Conservation (phyloP, 2,113 vertebrate species). For the Pyxicephalus adspersus region DNA sequence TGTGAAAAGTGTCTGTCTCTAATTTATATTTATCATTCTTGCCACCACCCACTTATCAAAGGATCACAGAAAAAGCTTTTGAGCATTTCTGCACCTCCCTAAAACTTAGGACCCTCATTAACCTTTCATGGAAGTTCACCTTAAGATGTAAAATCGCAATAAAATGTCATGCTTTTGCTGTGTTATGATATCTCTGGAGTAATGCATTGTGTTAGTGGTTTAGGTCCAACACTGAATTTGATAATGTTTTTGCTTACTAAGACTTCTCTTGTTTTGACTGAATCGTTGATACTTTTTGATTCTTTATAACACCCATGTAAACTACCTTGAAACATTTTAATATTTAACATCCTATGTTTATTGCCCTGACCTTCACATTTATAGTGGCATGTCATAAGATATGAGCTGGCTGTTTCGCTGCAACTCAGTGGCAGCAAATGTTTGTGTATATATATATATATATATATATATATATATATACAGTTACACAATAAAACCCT, state of each 20-base stretch:
- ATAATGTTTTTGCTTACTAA: slow-evolving; percentile 32
- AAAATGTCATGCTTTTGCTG: neutral
- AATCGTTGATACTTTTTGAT: slow-evolving; percentile 9
- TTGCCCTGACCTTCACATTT: slow-evolving; percentile 40
- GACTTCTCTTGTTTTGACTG: neutral
- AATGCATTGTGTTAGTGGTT: neutral
- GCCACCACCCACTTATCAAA: neutral
- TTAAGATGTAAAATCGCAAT: slow-evolving; percentile 23
- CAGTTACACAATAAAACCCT: too few species aligned
- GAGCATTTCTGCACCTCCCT: slow-evolving; percentile 3
- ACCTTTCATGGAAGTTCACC: neutral
- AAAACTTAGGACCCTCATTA: slow-evolving; percentile 12
- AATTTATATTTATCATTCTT: neutral
- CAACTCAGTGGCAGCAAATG: neutral
- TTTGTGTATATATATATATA: too few species aligned
- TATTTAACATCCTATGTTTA: slow-evolving; percentile 47
- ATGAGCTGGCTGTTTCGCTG: neutral
- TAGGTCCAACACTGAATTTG: neutral
- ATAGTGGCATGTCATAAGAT: slow-evolving; percentile 15
- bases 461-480: too few species aligned
- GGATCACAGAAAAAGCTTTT: neutral
- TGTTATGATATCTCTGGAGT: neutral
- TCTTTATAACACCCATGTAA: slow-evolving; percentile 40
- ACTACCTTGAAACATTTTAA: slow-evolving; percentile 53
- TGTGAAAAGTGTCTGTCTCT: neutral